Conservation (phyloP, 2,797 vertebrate species). For the Valencia hispanica region DNA sequence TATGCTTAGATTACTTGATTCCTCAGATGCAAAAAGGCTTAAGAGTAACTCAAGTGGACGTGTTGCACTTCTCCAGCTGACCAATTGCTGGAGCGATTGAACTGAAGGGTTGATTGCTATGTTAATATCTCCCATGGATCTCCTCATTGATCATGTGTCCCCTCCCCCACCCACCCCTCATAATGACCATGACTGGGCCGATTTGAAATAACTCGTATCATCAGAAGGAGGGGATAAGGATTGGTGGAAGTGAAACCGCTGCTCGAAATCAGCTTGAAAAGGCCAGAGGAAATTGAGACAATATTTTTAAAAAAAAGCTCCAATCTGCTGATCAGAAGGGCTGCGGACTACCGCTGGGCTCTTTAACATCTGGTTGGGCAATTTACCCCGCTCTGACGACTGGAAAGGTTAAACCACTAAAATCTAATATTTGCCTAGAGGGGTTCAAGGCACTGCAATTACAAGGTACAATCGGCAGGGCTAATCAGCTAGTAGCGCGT, state of each 20-base stretch:
- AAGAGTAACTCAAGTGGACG: background rate
- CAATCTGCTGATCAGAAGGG: constrained; percentile 78
- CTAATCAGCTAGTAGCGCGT: constrained; percentile 83
- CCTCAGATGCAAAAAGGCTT: background rate
- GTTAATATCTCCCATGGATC: constrained; percentile 73
- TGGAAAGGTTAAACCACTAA: constrained; percentile 87
- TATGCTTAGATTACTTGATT: background rate
- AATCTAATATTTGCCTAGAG: constrained; percentile 86
- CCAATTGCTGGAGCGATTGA: constrained; percentile 51
- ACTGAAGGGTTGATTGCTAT: constrained; percentile 58
- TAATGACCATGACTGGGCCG: constrained; percentile 64
- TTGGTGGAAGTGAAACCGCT: constrained; percentile 52
- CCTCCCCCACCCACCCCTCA: background rate
- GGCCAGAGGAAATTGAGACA: constrained; percentile 71
- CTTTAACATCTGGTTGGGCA: constrained; percentile 81
- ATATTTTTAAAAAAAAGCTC: constrained; percentile 70
- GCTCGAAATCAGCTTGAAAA: constrained; percentile 66
- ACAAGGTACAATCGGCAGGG: constrained; percentile 83
- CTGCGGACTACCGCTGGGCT: constrained; percentile 73
- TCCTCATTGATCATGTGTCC: constrained; percentile 59
- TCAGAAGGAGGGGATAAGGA: constrained; percentile 61
- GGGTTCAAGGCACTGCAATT: constrained; percentile 85
- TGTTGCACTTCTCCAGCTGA: constrained; percentile 42
- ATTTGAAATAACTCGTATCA: constrained; percentile 70
- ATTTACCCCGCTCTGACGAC: constrained; percentile 77